Evolutionary conservation across 2,113 vertebrate genomes (phyloP), one percentile per base, ranked within the genome.

Genomic region (Chelonoidis abingdonii): DNA sequence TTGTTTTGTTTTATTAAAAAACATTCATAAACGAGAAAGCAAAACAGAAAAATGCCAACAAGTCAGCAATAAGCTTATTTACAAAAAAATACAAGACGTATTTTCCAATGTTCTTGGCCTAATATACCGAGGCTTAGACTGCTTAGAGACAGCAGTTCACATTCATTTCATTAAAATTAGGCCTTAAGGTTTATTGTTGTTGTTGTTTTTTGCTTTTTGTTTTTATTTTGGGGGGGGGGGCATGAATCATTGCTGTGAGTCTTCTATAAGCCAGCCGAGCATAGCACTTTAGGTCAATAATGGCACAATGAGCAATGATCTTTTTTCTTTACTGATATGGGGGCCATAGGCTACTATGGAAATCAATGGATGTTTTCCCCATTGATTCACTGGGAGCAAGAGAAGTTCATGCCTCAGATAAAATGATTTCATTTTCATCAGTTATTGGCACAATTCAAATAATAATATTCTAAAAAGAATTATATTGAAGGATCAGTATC

Each of bases 351-450:
- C 86, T 72, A 85, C 72, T 89, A 89, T 31, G 0, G 86, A 96
- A 96, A 96, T 94, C 87, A 95, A 75, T 83, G 76, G 6, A 78
- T 17, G 62, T 86, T 93, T 93, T 91, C 69, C 91, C 84, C 79
- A 81, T 16, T 69, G 53, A 69, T 50, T 49, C 89, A 90, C 82
- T 93, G 57, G 93, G 84, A 87, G 72, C 85, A 93, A 88, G 69
- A 94, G 57, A 95, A 91, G 90, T 89, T 47, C 56, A 87, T 85
- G 27, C 76, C 81, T 62, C 49, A 86, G 87, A 91, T 78, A 89
- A 94, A 92, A 89, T 89, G 2, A 87, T 89, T 52, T 44, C 29
- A 52, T 88, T 95, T 96, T 83, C 88, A 91, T 29, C 87, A 90
- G 53, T 3, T 1, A 86, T 89, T 91, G 94, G 24, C 21, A 54